phyloP scores from a whole-genome alignment of 1,140 invertebrate species.

The Ectropis grisescens region DNA sequence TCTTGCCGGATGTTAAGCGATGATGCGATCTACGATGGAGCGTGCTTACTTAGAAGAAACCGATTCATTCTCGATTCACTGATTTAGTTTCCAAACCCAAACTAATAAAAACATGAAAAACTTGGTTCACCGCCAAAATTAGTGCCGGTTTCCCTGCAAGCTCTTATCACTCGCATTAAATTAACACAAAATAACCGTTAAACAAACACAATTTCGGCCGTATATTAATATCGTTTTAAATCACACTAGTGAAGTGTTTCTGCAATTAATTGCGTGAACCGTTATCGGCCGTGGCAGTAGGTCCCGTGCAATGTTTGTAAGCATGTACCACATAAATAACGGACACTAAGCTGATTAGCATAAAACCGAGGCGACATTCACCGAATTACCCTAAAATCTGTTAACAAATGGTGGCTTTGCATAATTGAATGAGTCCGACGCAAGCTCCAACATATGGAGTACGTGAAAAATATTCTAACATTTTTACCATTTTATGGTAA shows the following conservation, averaged over 20 bases:
- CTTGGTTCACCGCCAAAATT: too few relatives aligned
- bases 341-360: constrained; percentile 60
- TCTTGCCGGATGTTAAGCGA: too few relatives aligned
- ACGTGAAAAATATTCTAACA: constrained; percentile 14
- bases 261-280: constrained; percentile 54
- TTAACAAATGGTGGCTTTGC: constrained; percentile 64
- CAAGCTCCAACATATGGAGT: constrained; percentile 45
- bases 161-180: constrained; percentile 22
- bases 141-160: too few relatives aligned
- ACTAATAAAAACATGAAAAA: too few relatives aligned
- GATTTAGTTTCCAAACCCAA: too few relatives aligned
- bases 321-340: constrained; percentile 52
- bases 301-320: constrained; percentile 42
- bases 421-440: constrained; percentile 53
- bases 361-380: constrained; percentile 55
- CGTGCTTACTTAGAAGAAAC: too few relatives aligned
- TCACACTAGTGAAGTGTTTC: constrained; percentile 41
- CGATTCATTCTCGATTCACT: too few relatives aligned
- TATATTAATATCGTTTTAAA: constrained; percentile 45
- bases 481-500: too few relatives aligned
- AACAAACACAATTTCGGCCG: constrained; percentile 39
- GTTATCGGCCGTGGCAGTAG: constrained; percentile 43
- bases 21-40: too few relatives aligned
- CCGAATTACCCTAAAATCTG: constrained; percentile 61
- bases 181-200: constrained; percentile 51